Base-by-base conservation (phyloP, 2,888 invertebrate species). In the Drosophila colorata region DNA sequence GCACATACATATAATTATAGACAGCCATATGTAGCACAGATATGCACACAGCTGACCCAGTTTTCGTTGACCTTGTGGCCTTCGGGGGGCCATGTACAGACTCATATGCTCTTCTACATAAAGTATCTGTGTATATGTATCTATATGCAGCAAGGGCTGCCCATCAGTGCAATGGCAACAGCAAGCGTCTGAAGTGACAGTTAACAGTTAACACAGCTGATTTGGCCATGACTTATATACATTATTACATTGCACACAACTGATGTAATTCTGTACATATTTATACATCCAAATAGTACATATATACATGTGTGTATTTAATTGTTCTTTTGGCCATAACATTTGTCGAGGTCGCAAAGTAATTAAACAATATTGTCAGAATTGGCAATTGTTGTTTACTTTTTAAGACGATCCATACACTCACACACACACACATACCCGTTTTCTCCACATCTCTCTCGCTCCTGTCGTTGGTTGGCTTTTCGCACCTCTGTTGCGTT, bases 1-100 rank as follows among this genome's bases (percentile, higher is more conserved):
- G 16, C n/a, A 40, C 23, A 57, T 14, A 25, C 31, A 60, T 41
- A 43, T 52, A 73, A 31, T 13, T 33, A 53, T 52, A 73, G 20
- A 43, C 43, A 14, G 16, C 5, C n/a, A 33, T 53, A 35, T 69
- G 59, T 59, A 69, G 66, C 58, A 57, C 53, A 75, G 57, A 74
- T 69, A 78, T 68, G 59, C 77, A 80, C 51, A 74, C 78, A 74
- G 63, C 65, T 85, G 85, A 85, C 85, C 85, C 86, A 85, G 74
- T 85, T 85, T 85, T 49, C 31, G 53, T 43, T 87, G 89, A 89
- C 85, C 89, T 85, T 85, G 80, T 77, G 80, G 88, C 85, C 69
- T 72, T 78, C 74, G 59, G 64, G 69, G 53, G 56, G 44, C 41
- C 56, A 81, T 61, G 48, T 61, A 64, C 14, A 28, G 51, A 33